These are phyloP conservation scores for Meiosimyza decipiens DNA, from an alignment of 2,888 invertebrate species.

Conservation along the genomic window DNA sequence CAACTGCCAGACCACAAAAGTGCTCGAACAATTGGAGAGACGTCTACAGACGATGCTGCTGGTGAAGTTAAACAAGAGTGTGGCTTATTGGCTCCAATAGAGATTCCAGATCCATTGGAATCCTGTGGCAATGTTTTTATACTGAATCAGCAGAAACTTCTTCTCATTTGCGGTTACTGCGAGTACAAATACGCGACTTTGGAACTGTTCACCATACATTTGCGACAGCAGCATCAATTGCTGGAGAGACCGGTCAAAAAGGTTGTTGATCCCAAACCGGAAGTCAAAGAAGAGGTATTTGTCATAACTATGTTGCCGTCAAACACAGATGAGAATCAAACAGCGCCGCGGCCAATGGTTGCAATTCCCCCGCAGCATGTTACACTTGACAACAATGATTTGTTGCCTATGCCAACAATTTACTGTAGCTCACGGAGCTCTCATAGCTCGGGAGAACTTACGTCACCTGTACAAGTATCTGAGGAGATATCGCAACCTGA, in stretches of 20 bases:
- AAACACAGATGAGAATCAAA: conserved; percentile 22
- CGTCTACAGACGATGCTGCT: not conserved
- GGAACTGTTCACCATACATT: conserved; percentile 53
- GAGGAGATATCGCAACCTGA: not conserved
- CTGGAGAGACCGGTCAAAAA: conserved; percentile 47
- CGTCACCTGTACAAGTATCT: conserved; percentile 15
- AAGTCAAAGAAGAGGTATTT: conserved; percentile 43
- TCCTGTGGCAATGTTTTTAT: conserved; percentile 59
- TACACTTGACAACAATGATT: conserved; percentile 29
- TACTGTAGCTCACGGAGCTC: conserved; percentile 42
- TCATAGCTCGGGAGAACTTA: conserved; percentile 43
- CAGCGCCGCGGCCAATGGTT: conserved; percentile 47
- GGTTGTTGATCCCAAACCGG: conserved; percentile 42
- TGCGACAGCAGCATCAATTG: conserved; percentile 55
- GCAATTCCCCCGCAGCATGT: conserved; percentile 44
- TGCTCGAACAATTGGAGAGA: not conserved
- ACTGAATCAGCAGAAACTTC: conserved; percentile 48
- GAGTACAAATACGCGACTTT: conserved; percentile 52
- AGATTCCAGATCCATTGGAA: conserved; percentile 44
- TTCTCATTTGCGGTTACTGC: conserved; percentile 55
- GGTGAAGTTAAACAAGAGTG: not conserved
- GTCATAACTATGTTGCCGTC: conserved; percentile 46
- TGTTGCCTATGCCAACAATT: conserved; percentile 30
- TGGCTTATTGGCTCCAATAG: conserved; percentile 17
- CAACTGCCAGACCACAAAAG: conserved; percentile 46